Evolutionary conservation across 2,888 invertebrate species (phyloP).

Genomic region (Lepidochrysops patricia): DNA sequence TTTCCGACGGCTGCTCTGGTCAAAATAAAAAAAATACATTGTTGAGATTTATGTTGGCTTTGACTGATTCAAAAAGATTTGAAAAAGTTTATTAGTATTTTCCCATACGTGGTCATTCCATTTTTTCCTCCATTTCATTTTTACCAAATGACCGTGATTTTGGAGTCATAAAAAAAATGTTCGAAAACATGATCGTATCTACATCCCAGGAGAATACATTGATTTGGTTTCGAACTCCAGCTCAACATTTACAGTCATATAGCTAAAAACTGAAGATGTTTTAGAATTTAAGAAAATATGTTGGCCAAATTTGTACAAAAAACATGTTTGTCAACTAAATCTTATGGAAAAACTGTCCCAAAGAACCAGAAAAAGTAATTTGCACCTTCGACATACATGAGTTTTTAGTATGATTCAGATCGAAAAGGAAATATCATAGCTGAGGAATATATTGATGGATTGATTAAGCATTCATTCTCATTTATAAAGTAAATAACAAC

Average conservation of each 20-base stretch:
- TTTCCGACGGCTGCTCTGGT: too few relatives aligned
- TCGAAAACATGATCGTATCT: conserved; percentile 23
- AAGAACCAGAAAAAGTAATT: conserved; percentile 20
- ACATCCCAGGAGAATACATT: conserved; percentile 17
- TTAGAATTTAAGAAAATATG: conserved; percentile 23
- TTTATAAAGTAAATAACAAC: conserved; percentile 19
- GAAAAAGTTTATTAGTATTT: not conserved
- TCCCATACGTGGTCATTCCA: not conserved
- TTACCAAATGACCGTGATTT: not conserved
- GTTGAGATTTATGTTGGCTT: too few relatives aligned
- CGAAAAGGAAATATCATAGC: too few relatives aligned
- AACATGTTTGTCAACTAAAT: conserved; percentile 20
- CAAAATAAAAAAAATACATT: too few relatives aligned
- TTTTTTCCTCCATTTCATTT: too few relatives aligned
- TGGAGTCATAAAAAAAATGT: conserved; percentile 22
- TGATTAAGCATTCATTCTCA: conserved; percentile 19
- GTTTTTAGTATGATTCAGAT: conserved; percentile 21
- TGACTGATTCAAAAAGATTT: not conserved
- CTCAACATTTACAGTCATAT: conserved; percentile 26
- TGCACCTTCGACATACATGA: conserved; percentile 20
- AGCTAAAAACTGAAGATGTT: conserved; percentile 23
- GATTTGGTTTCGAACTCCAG: conserved; percentile 27
- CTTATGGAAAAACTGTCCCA: conserved; percentile 22
- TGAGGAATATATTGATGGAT: too few relatives aligned
- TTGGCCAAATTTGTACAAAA: too few relatives aligned